Base-by-base conservation (phyloP, 1,140 invertebrate genomes). In the Drosophila pectinifera region DNA sequence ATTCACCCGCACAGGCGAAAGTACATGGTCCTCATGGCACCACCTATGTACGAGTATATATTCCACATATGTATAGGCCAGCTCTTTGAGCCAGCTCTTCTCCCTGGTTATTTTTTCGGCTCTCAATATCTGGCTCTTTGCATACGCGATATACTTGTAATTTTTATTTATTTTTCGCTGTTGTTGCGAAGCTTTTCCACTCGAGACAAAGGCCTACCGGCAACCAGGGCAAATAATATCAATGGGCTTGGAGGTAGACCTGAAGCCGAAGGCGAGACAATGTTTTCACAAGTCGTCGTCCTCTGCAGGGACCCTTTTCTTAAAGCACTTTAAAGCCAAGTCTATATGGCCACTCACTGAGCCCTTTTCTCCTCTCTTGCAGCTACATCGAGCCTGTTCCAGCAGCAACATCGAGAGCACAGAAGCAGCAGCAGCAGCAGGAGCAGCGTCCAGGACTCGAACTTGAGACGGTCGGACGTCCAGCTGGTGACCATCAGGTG, bases 201-300 rank as follows among this genome's bases (percentile, higher is more conserved):
- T 82, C 57, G 73, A 82, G 68, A 64, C 53, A 45, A 16, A 58
- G 22, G 38, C 6, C 22, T 31, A 11, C 45, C 42, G 39, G 3
- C 28, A 31, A 31, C 28, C 8, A 31, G 28, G 59, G 45, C 64
- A 79, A 83, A 84, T 77, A 73, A 73, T 70, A 85, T 73, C 85
- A 85, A 84, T 85, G 63, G 63, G 68, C 73, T 69, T 59, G 45
- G 58, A 72, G 76, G 73, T 65, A 62, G 65, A 69, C 69, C 74
- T 39, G 59, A 78, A 70, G 58, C 57, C 67, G 68, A 62, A 76
- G 76, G 46, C 75, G 48, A 64, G 63, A 80, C 46, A 45, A 59
- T 59, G 43, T 59, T 56, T 56, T 28, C 38, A 22, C 54, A 42
- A 39, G 22, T 26, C 26, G 16, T 43, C 18, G 41, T 22, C 36